Evolutionary conservation across 2,888 invertebrate genomes (phyloP).

Genomic region (Ethmia dodecea): DNA sequence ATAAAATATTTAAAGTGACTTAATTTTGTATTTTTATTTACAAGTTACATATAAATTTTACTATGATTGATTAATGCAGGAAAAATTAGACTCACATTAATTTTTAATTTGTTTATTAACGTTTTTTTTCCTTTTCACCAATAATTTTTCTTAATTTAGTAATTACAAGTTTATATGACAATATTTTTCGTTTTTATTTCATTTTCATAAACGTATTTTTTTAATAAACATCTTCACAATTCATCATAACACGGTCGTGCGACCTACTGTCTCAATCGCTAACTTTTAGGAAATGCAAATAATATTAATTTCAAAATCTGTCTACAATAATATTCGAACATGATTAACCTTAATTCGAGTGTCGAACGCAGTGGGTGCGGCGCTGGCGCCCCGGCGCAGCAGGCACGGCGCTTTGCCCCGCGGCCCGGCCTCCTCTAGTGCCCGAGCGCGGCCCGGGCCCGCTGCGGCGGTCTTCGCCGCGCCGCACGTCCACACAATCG

Average conservation of each 20-base stretch:
- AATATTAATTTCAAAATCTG: conserved; percentile 71
- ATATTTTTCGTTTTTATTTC: conserved; percentile 75
- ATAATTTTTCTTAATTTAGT: conserved; percentile 76
- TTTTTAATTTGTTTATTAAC: conserved; percentile 77
- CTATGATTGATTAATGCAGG: background rate
- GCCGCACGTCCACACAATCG: conserved; percentile 42
- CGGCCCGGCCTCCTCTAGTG: background rate
- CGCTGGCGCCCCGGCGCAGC: conserved; percentile 14
- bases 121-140: conserved; percentile 69
- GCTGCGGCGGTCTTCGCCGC: conserved; percentile 22
- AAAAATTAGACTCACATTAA: conserved; percentile 53
- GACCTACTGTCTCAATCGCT: conserved; percentile 76
- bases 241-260: conserved; percentile 74
- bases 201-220: conserved; percentile 76
- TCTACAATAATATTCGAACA: conserved; percentile 72
- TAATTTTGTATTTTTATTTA: conserved; percentile 1
- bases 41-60: background rate
- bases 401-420: background rate
- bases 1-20: conserved; percentile 64
- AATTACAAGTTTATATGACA: conserved; percentile 77
- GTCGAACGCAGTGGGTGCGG: conserved; percentile 57
- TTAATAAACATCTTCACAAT: conserved; percentile 76
- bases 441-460: background rate
- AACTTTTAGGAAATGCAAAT: conserved; percentile 77
- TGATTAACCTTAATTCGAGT: conserved; percentile 70